phyloP scores from a whole-genome alignment of 2,113 vertebrate genomes.

The Ammodytes dubius region DNA sequence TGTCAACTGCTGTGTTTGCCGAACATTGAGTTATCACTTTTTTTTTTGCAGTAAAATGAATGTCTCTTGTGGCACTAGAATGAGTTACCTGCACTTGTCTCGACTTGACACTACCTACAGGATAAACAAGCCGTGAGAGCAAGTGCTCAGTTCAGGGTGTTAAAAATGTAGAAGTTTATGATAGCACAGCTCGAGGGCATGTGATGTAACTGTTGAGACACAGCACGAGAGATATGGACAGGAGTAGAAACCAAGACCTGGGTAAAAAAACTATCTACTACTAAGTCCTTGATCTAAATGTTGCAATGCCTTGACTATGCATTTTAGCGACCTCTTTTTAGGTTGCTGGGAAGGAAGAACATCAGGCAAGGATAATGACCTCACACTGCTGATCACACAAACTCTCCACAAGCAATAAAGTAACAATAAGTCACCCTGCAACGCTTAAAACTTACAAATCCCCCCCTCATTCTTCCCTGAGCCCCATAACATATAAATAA shows the following conservation, averaged over 20 bases:
- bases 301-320: slow-evolving; percentile 14
- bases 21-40: slow-evolving; percentile 28
- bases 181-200: slow-evolving; percentile 46
- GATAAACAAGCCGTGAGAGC: slow-evolving; percentile 40
- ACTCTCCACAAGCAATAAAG: slow-evolving; percentile 58
- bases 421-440: slow-evolving; percentile 74
- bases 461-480: slow-evolving; percentile 79
- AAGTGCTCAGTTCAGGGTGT: slow-evolving; percentile 15
- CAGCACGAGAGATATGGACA: neutral
- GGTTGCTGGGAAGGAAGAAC: slow-evolving; percentile 59
- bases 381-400: slow-evolving; percentile 57
- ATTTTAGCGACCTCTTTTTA: slow-evolving; percentile 42
- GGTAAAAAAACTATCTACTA: slow-evolving; percentile 36
- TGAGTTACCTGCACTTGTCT: slow-evolving; percentile 33
- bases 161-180: slow-evolving; percentile 29
- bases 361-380: slow-evolving; percentile 64
- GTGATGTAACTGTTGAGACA: slow-evolving; percentile 45
- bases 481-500: slow-evolving; percentile 82
- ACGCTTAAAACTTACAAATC: slow-evolving; percentile 76
- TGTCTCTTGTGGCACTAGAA: slow-evolving; percentile 8
- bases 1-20: slow-evolving; percentile 16
- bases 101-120: slow-evolving; percentile 20
- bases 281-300: slow-evolving; percentile 20
- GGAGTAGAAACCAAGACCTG: slow-evolving; percentile 14
- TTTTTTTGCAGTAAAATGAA: neutral